Evolutionary conservation across 2,797 vertebrate genomes (phyloP).

Genomic region (Crocidura indochinensis): DNA sequence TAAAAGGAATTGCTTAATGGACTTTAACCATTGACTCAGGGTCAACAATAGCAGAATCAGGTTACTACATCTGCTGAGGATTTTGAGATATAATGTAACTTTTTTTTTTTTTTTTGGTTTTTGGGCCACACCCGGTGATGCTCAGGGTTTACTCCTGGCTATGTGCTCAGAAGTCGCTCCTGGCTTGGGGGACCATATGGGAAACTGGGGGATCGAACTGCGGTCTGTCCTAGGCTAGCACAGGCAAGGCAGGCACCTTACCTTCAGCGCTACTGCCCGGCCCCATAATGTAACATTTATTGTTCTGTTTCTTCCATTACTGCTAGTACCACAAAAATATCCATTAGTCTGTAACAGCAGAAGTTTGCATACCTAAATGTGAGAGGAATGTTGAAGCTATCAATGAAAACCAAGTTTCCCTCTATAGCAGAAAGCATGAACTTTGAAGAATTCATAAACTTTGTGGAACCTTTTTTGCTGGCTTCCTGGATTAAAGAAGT

Average conservation of each 20-base stretch:
- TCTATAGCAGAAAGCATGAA: neutral
- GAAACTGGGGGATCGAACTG: too few species aligned
- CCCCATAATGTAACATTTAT: slow-evolving; percentile 16
- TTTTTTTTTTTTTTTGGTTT: slow-evolving; percentile 49
- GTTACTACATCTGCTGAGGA: neutral
- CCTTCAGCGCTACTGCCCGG: too few species aligned
- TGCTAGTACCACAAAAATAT: neutral
- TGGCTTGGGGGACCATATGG: too few species aligned
- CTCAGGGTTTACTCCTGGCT: too few species aligned
- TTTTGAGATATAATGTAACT: neutral
- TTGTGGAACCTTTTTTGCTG: neutral
- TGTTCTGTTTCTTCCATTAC: slow-evolving; percentile 42
- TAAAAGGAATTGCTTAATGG: neutral
- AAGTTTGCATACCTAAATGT: slow-evolving; percentile 14
- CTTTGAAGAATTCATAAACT: neutral
- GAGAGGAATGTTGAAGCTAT: neutral
- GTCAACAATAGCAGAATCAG: neutral
- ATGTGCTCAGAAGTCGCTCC: too few species aligned
- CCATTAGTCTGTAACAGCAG: neutral
- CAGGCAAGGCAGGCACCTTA: too few species aligned
- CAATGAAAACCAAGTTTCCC: neutral
- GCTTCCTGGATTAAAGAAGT: slow-evolving; percentile 31
- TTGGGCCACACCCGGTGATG: too few species aligned
- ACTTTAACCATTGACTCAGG: neutral
- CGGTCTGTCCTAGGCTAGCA: too few species aligned